A percentile compares a stretch with the other conserved stretches of the same genome.
Evolutionary conservation across 1,140 invertebrate species (phyloP).

Genomic region (Copidosoma floridanum): DNA sequence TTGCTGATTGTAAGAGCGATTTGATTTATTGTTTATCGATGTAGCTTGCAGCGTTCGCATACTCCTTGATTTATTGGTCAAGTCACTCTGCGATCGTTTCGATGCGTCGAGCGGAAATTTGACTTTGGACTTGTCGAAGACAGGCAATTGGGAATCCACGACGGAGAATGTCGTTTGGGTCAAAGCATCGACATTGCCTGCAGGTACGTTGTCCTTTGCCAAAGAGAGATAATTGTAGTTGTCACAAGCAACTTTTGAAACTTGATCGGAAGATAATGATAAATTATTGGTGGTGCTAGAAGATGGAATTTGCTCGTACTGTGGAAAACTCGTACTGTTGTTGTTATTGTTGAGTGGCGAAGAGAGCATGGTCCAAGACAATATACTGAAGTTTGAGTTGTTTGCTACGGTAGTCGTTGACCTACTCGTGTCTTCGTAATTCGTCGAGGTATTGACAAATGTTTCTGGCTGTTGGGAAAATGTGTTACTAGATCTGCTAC

Average conservation of each 20-base stretch:
- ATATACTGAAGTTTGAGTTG: constrained; percentile 54
- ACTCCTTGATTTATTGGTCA: constrained; percentile 15
- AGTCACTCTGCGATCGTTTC: constrained; percentile 22
- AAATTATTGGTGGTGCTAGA: no score
- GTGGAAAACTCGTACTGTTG: constrained; percentile 36
- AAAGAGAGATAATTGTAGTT: constrained; percentile 47
- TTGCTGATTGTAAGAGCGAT: constrained; percentile 11
- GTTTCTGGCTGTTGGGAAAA: constrained; percentile 42
- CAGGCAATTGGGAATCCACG: constrained; percentile 8
- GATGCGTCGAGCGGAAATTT: constrained; percentile 36
- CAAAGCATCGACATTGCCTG: constrained; percentile 32
- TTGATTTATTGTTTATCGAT: constrained; percentile 17
- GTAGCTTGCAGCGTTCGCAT: constrained; percentile 7
- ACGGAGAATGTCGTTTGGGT: constrained; percentile 4
- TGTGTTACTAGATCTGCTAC: no score
- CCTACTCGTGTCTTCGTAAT: constrained; percentile 43
- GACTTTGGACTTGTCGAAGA: constrained; percentile 44
- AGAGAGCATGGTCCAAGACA: constrained; percentile 54
- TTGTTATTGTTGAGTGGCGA: constrained; percentile 37
- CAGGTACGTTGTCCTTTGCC: constrained; percentile 45
- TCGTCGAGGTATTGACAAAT: constrained; percentile 40
- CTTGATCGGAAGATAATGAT: no score
- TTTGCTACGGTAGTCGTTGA: constrained; percentile 51
- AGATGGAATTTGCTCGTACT: constrained; percentile 44
- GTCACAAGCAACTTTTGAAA: constrained; percentile 45